Percentiles rank a stretch among this genome's conserved stretches.
Conservation (phyloP, 1,140 invertebrate genomes). For the Oedothorax gibbosus region DNA sequence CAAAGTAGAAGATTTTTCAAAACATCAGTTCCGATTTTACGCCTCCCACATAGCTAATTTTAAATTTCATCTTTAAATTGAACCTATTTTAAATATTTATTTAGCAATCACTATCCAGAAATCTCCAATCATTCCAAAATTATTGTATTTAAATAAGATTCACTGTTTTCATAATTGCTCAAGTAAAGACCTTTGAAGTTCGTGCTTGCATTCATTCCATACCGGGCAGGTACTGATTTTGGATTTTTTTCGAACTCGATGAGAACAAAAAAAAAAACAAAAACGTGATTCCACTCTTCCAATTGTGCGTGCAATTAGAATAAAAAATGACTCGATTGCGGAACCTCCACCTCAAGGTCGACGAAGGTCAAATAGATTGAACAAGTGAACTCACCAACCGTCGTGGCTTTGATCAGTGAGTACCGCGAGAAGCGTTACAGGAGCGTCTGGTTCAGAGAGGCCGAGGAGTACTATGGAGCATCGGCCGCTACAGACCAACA, state of each 20-base stretch:
- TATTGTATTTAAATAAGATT: no score
- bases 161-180: no score
- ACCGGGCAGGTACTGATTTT: neutral
- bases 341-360: no score
- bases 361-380: neutral
- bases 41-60: no score
- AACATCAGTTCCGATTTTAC: no score
- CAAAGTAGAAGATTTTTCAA: no score
- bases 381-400: neutral
- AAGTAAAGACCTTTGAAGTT: no score
- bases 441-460: constrained; percentile 51
- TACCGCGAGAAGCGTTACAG: constrained; percentile 49
- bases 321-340: neutral
- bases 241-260: neutral
- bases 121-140: no score
- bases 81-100: no score
- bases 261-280: neutral
- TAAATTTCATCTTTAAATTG: no score
- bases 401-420: constrained; percentile 57
- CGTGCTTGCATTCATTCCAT: neutral
- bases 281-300: neutral
- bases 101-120: no score
- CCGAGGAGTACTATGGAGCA: constrained; percentile 12
- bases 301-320: neutral
- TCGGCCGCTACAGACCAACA: constrained; percentile 8